Conservation (phyloP, 2,888 invertebrate species). For the Melanostoma mellinum region DNA sequence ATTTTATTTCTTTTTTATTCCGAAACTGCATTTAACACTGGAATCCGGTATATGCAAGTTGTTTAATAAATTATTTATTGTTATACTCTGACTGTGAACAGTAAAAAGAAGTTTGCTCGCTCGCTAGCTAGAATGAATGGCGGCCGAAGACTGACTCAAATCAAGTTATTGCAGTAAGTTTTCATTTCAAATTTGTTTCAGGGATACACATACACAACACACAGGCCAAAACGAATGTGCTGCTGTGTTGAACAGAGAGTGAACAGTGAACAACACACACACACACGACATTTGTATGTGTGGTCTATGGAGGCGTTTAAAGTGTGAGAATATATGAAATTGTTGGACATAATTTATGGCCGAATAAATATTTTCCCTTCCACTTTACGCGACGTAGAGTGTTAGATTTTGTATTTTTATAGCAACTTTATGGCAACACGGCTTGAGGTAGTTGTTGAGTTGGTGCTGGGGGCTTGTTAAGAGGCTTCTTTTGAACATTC, state of each 20-base stretch:
- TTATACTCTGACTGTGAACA: neutral
- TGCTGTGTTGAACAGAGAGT: conserved; percentile 4
- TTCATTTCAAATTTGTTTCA: conserved; percentile 61
- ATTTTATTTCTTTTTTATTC: conserved; percentile 9
- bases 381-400: conserved; percentile 15
- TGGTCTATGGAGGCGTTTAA: neutral
- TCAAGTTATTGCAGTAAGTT: conserved; percentile 69
- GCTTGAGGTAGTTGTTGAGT: neutral
- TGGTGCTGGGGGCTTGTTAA: conserved; percentile 2
- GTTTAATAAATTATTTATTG: neutral
- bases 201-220: conserved; percentile 6
- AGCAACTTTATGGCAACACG: conserved; percentile 54
- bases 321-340: conserved; percentile 20
- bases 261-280: too few species aligned
- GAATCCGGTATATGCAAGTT: conserved; percentile 19
- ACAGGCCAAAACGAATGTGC: neutral
- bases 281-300: too few species aligned
- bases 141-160: conserved; percentile 68
- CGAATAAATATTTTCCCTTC: conserved; percentile 21
- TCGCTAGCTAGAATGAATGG: conserved; percentile 57
- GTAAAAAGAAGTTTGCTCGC: conserved; percentile 25
- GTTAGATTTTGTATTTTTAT: conserved; percentile 43
- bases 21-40: conserved; percentile 12
- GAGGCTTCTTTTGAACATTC: neutral
- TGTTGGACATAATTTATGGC: conserved; percentile 47